Base-by-base conservation (phyloP, 2,113 vertebrate genomes). In the Lophochroa leadbeateri region DNA sequence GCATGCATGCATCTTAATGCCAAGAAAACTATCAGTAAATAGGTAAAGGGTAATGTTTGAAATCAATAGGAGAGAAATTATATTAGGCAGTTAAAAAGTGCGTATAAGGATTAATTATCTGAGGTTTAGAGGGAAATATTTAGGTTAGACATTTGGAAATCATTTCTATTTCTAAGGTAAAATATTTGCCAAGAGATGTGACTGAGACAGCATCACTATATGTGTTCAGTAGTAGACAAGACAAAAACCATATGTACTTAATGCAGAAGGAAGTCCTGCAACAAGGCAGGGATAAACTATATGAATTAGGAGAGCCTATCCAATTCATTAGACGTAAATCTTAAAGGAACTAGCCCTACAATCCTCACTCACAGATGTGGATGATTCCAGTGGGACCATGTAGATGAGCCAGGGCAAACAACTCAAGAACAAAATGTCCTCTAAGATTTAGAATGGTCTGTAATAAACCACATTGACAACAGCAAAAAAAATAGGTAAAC, bases 211-310 rank as follows among this genome's bases (percentile, higher is more conserved):
- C 86, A 95, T 89, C 95, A 91, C 91, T 96, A 14, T 88, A 90
- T 37, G 61, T 69, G 53, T 95, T 91, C 92, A 89, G 71, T 53
- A 92, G 77, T 1, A 94, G 88, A 76, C 69, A 91, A 90, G 92
- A 96, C 96, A 94, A 96, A 95, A 96, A 96, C 90, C 94, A 95
- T 87, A 96, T 97, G 96, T 93, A 88, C 72, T 82, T 87, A 89
- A 92, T 58, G 91, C 41, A 95, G 88, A 94, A 94, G 90, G 74
- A 96, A 94, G 92, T 95, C 81, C 91, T 95, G n/a, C 74, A 97
- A 86, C 70, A 92, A 41, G 81, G 70, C 43, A 93, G 63, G 83
- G 65, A 92, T 72, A 85, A 93, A 94, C 83, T 92, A 70, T 79
- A 94, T 79, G 86, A 92, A 96, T 94, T 89, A 91, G 93, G 86